Evolutionary conservation across 2,888 invertebrate species (phyloP), one percentile per base, ranked within the genome.

Genomic region (Hesperia comma): DNA sequence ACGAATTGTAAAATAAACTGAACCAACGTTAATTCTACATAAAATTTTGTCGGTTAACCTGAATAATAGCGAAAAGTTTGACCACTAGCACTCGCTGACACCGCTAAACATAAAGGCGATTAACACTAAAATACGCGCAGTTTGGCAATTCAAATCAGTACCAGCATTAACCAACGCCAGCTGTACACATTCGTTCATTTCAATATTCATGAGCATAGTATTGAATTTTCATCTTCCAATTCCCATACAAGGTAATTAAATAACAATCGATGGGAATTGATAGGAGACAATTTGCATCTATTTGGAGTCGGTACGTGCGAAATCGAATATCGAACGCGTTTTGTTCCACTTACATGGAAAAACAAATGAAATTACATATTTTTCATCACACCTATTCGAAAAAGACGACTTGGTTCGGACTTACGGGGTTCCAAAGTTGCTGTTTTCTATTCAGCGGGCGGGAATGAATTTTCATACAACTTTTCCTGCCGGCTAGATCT

Each of bases 181-280:
- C 33, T 19, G 56, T 56, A 56, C 40, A 46, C 63, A 56, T 56
- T 63, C 37, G 49, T 56, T 49, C 63, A 63, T 63, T 56, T 56
- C 33, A 63, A 63, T 63, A 63, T 63, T 46, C 63, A 63, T 63
- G 63, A 63, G 37, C 10, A n/a, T 21, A 49, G 56, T 56, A 63
- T 63, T 63, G 63, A 56, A 63, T 63, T 63, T 63, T 63, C 64
- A 58, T 58, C 58, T 64, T 58, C 46, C 58, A 57, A 64, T 56
- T 57, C 49, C 49, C 63, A 49, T 56, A 49, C 63, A 57, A 19
- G 56, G 49, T 56, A 56, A 63, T 63, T 56, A 56, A 56, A 63
- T 56, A 56, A 55, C 56, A 56, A 56, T 63, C 56, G 63, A 63
- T 63, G 63, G 40, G 55, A 63, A 63, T 63, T 63, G 55, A 63